Conservation (phyloP, 23 tunicate species). For the Trididemnum nubilum region DNA sequence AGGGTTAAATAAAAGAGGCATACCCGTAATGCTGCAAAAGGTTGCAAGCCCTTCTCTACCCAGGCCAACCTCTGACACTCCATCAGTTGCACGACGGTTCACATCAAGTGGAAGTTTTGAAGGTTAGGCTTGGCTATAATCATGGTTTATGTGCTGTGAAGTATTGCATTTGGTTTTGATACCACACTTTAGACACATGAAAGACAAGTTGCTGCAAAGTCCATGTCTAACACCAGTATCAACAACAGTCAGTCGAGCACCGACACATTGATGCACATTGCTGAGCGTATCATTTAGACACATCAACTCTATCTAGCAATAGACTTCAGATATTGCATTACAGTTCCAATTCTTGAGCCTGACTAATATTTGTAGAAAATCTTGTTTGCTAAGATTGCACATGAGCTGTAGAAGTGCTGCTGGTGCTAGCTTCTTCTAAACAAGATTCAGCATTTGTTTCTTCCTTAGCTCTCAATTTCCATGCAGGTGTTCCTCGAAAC, state of each 20-base stretch:
- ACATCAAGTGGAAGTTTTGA: not conserved
- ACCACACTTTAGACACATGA: not conserved
- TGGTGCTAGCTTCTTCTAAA: not conserved
- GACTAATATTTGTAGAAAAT: not conserved
- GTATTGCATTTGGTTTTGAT: not conserved
- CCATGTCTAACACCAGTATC: not conserved
- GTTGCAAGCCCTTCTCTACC: slow-evolving; percentile 8
- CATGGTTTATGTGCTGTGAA: not conserved
- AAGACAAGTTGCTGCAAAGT: not conserved
- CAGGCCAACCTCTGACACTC: not conserved
- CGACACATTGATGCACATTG: not conserved
- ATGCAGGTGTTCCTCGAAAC: not conserved
- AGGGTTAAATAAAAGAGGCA: not conserved
- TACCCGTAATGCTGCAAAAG: not conserved
- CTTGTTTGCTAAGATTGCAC: not conserved
- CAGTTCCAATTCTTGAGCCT: not conserved
- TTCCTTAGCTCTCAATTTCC: too few species aligned
- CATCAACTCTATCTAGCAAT: not conserved
- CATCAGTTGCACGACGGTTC: not conserved
- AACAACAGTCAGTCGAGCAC: not conserved
- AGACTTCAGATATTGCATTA: not conserved
- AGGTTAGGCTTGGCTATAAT: not conserved
- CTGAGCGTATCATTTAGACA: not conserved
- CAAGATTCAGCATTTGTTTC: too few species aligned
- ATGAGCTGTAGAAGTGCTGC: not conserved